A percentile compares a stretch with the other conserved stretches of the same genome.
Evolutionary conservation across 2,797 vertebrate species (phyloP).

Genomic region (Leuciscus waleckii): DNA sequence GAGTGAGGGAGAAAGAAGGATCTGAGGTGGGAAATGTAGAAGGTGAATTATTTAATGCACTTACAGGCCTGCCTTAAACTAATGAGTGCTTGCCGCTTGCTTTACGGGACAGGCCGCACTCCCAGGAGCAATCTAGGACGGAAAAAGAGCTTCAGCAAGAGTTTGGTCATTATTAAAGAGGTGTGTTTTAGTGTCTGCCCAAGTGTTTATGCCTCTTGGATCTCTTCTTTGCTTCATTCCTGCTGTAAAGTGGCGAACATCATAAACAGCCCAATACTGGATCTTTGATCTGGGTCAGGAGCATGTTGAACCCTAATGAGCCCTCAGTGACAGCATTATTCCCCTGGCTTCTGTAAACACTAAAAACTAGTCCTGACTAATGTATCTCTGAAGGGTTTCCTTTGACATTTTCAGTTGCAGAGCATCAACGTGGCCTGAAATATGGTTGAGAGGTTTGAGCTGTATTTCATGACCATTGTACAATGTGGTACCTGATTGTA

Average conservation of each 20-base stretch:
- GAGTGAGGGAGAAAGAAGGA: constrained; percentile 16
- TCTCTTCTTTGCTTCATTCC: constrained; percentile 27
- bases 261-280: constrained; percentile 1
- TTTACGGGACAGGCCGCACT: constrained; percentile 21
- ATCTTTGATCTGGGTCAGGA: constrained; percentile 32
- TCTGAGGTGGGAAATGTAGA: constrained; percentile 31
- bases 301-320: constrained; percentile 15
- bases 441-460: background rate
- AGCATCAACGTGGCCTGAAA: background rate
- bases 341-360: constrained; percentile 16
- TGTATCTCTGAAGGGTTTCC: constrained; percentile 4
- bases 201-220: constrained; percentile 19
- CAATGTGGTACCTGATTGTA: background rate
- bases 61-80: constrained; percentile 48
- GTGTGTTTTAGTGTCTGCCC: constrained; percentile 19
- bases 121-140: constrained; percentile 35
- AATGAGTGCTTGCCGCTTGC: constrained; percentile 42
- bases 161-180: constrained; percentile 32
- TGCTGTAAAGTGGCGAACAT: background rate
- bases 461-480: constrained; percentile 5
- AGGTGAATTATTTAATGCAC: constrained; percentile 52
- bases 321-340: background rate
- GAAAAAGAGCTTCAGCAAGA: constrained; percentile 46
- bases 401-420: background rate
- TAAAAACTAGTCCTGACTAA: background rate